phyloP scores from a whole-genome alignment of 2,888 invertebrate species.

The Drosophila seclusa region DNA sequence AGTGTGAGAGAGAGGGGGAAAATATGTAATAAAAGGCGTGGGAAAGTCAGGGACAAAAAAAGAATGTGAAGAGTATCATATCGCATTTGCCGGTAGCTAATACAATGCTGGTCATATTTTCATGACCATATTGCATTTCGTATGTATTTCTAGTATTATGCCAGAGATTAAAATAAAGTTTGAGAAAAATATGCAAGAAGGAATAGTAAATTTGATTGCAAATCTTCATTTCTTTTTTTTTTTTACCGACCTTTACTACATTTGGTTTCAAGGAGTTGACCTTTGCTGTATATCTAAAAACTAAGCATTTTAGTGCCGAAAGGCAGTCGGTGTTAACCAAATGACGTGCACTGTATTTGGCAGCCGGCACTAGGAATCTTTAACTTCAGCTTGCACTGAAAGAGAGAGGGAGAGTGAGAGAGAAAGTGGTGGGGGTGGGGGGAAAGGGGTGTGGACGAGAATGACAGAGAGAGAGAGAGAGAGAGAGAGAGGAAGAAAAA shows the following conservation, averaged over 20 bases:
- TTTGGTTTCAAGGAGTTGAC: background rate
- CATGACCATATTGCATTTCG: conserved; percentile 6
- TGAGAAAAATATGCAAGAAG: background rate
- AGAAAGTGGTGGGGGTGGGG: background rate
- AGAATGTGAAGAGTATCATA: conserved; percentile 40
- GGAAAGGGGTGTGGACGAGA: background rate
- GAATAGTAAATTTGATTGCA: background rate
- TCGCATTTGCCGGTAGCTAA: conserved; percentile 29
- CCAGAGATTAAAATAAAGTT: background rate
- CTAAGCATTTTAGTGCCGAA: background rate
- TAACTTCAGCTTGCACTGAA: conserved; percentile 26
- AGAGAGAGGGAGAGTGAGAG: background rate
- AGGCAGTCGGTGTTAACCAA: conserved; percentile 4
- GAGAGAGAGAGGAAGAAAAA: background rate
- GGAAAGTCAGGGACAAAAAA: conserved; percentile 54
- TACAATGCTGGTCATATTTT: background rate
- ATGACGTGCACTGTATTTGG: conserved; percentile 26
- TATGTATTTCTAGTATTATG: background rate
- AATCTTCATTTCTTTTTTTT: background rate
- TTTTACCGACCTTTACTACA: background rate
- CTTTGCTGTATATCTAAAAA: background rate
- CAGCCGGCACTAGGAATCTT: conserved; percentile 29
- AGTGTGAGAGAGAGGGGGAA: background rate
- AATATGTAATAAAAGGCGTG: conserved; percentile 49
- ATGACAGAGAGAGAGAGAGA: background rate